These are phyloP conservation scores for Apogon talboti DNA, from an alignment of 2,797 vertebrate genomes.

Conservation along the genomic window DNA sequence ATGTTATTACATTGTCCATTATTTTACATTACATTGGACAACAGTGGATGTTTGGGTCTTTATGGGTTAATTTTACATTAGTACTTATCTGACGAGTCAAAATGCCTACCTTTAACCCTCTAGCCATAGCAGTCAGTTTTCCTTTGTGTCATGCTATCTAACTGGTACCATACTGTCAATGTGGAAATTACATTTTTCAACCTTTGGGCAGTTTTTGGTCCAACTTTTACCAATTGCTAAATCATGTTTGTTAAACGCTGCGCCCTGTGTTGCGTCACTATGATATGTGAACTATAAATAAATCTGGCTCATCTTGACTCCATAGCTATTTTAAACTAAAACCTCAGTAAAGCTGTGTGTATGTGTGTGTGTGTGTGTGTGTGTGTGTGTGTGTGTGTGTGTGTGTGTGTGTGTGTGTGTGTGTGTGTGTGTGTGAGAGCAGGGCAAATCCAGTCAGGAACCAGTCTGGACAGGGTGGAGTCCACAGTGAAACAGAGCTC, in stretches of 20 bases:
- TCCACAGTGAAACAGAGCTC: constrained; percentile 13
- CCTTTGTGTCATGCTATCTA: too few relatives aligned
- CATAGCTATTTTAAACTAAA: constrained; percentile 40
- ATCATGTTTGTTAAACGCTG: background rate
- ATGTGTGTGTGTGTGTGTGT: background rate
- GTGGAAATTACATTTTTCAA: constrained; percentile 65
- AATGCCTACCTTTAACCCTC: too few relatives aligned
- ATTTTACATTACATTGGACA: too few relatives aligned
- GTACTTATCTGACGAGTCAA: too few relatives aligned
- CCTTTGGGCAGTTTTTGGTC: background rate
- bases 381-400: background rate
- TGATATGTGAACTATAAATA: constrained; percentile 36
- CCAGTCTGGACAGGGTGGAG: constrained; percentile 54
- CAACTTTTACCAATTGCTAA: background rate
- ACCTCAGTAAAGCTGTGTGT: background rate
- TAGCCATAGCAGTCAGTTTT: too few relatives aligned
- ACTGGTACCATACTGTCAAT: too few relatives aligned
- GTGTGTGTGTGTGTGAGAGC: background rate
- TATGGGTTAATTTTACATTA: too few relatives aligned
- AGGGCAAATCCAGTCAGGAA: constrained; percentile 41
- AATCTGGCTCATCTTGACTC: constrained; percentile 26
- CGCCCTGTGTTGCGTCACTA: background rate
- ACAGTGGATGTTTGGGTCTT: too few relatives aligned
- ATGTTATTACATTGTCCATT: too few relatives aligned
- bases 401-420: background rate